These are phyloP conservation scores for Plestiodon gilberti DNA, from an alignment of 2,113 vertebrate species.

Conservation along the genomic window DNA sequence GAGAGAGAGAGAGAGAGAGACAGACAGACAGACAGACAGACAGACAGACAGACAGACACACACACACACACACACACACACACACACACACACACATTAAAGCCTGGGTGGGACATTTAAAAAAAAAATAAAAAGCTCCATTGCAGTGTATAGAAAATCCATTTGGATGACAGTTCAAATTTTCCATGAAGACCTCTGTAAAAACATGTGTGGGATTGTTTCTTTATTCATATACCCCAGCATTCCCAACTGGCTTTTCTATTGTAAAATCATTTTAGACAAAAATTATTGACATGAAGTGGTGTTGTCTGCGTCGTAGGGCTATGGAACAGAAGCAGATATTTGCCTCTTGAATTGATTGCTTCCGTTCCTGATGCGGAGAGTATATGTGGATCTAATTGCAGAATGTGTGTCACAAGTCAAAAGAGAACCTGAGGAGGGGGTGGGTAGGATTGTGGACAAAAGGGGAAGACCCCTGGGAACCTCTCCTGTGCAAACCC, in stretches of 20 bases:
- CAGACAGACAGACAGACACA: background rate
- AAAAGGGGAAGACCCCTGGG: background rate
- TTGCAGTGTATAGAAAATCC: background rate
- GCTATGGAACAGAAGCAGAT: conserved; percentile 8
- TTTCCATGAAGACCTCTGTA: conserved; percentile 35
- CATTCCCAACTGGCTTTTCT: background rate
- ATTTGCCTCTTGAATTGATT: conserved; percentile 53
- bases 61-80: background rate
- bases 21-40: background rate
- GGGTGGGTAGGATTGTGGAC: conserved; percentile 41
- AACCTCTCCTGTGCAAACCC: background rate
- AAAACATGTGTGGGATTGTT: background rate
- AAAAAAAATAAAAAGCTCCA: background rate
- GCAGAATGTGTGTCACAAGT: conserved; percentile 30
- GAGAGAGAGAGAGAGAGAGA: background rate
- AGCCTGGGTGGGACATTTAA: background rate
- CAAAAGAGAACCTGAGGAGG: conserved; percentile 31
- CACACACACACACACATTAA: background rate
- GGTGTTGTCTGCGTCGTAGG: conserved; percentile 34
- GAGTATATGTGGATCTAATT: conserved; percentile 55
- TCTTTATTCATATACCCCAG: background rate
- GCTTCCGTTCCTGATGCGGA: conserved; percentile 35
- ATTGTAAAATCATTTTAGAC: background rate
- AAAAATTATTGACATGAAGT: conserved; percentile 22
- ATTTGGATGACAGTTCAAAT: background rate